A percentile compares a stretch with the other conserved stretches of the same genome.
Evolutionary conservation across 2,797 vertebrate genomes (phyloP).

Genomic region (Antennarius maculatus): DNA sequence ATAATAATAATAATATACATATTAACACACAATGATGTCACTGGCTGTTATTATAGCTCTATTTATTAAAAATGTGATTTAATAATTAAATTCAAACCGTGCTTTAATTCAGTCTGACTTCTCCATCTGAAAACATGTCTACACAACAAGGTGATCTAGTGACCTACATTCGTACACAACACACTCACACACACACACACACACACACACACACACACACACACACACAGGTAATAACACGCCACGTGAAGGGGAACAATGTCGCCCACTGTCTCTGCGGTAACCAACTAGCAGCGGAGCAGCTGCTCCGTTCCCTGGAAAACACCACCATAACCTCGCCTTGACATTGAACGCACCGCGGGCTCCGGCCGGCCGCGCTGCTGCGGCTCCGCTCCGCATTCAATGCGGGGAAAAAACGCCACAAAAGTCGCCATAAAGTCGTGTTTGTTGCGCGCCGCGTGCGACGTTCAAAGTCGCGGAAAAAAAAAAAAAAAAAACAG

Average conservation of each 20-base stretch:
- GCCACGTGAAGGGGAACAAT: conserved; percentile 55
- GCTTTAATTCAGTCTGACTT: background rate
- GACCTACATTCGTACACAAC: conserved; percentile 23
- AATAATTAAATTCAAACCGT: background rate
- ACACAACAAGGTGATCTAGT: conserved; percentile 11
- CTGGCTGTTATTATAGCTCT: too few species aligned
- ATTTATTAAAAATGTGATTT: background rate
- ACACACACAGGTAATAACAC: conserved; percentile 13
- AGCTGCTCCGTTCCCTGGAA: conserved; percentile 65
- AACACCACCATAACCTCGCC: conserved; percentile 72
- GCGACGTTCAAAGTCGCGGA: conserved; percentile 23
- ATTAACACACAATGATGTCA: background rate
- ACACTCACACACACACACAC: too few species aligned
- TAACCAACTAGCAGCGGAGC: conserved; percentile 49
- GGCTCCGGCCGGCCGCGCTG: conserved; percentile 22
- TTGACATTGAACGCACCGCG: conserved; percentile 77
- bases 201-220: too few species aligned
- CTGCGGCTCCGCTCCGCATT: background rate
- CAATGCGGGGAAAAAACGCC: background rate
- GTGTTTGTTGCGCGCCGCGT: rapidly evolving
- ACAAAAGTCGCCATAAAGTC: background rate
- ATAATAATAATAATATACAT: background rate
- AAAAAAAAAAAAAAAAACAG: conserved; percentile 1
- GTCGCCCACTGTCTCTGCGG: conserved; percentile 30
- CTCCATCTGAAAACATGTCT: background rate